phyloP scores from a whole-genome alignment of 2,797 vertebrate species.

The Scyliorhinus canicula region DNA sequence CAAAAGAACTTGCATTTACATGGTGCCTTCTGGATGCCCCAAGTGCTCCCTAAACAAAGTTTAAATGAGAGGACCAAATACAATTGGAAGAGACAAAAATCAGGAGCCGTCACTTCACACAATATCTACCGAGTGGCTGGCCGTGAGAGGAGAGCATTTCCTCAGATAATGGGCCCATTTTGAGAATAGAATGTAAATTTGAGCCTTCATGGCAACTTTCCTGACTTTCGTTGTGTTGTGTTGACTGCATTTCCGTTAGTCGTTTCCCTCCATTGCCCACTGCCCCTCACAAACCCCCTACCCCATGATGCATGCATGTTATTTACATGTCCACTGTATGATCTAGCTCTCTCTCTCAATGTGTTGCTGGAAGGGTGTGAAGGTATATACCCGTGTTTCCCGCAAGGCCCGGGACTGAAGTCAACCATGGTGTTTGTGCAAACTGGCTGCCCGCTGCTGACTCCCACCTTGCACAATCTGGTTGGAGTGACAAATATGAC shows the following conservation, averaged over 20 bases:
- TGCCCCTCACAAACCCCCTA: neutral
- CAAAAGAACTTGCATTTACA: neutral
- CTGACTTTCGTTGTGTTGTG: slow-evolving; percentile 22
- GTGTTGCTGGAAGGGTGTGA: neutral
- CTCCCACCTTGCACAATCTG: neutral
- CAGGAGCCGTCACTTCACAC: no score
- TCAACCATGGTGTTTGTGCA: neutral
- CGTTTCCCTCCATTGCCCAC: neutral
- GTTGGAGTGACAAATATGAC: neutral
- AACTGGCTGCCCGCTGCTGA: neutral
- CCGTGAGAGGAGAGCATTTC: neutral
- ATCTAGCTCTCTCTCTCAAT: neutral
- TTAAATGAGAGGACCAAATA: neutral
- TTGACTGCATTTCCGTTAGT: neutral
- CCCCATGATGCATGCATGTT: neutral
- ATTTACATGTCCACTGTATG: neutral
- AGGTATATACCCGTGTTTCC: neutral
- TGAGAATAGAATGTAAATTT: neutral
- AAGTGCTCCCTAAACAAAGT: neutral
- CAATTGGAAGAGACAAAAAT: neutral
- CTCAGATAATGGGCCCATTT: neutral
- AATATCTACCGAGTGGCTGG: neutral
- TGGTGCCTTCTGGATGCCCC: neutral
- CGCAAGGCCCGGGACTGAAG: neutral
- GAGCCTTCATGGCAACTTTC: neutral